Evolutionary conservation across 2,888 invertebrate species (phyloP), one percentile per base, ranked within the genome.

Genomic region (Drosophila leonis): DNA sequence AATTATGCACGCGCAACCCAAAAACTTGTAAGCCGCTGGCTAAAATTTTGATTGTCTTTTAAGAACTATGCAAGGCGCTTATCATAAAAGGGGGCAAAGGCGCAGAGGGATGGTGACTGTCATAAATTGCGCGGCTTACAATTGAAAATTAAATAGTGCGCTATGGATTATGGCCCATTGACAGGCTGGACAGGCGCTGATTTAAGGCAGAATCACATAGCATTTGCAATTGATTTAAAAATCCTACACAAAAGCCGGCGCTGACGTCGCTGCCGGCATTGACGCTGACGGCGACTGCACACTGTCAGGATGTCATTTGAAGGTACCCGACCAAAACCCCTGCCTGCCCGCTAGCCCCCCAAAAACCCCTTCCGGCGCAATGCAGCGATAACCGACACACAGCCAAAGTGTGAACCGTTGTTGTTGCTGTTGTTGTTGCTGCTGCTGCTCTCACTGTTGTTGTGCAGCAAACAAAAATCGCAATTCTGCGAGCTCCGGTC

Each of bases 1-100:
- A 90, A 85, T 85, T 90, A 85, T 89, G 75, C 68, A 70, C 65
- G 51, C 49, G 35, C 39, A 72, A 68, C 68, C 66, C 60, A 62
- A 80, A 83, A 89, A 87, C 83, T 90, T 88, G 71, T 89, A 88
- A 88, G 85, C 83, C 70, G 62, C 48, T 75, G 57, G 71, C 86
- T n/a, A 85, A 87, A 89, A 83, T 87, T 88, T 88, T 90, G 84
- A 85, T 85, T 85, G 84, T 85, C 77, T 73, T 73, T 84, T 57
- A 67, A 65, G 78, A 79, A 78, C 78, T 60, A 57, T 64, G 66
- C 64, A 57, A 65, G 64, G 8, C 39, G 37, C 75, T 68, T 64
- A 60, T 52, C 54, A 29, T 39, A 29, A 39, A 54, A 13, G 13
- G 7, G 1, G 31, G 1, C 29, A 10, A 4, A 8, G 35, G 2